These are phyloP conservation scores for Reticulitermes lucifugus DNA, from an alignment of 2,888 invertebrate species.

Conservation along the genomic window DNA sequence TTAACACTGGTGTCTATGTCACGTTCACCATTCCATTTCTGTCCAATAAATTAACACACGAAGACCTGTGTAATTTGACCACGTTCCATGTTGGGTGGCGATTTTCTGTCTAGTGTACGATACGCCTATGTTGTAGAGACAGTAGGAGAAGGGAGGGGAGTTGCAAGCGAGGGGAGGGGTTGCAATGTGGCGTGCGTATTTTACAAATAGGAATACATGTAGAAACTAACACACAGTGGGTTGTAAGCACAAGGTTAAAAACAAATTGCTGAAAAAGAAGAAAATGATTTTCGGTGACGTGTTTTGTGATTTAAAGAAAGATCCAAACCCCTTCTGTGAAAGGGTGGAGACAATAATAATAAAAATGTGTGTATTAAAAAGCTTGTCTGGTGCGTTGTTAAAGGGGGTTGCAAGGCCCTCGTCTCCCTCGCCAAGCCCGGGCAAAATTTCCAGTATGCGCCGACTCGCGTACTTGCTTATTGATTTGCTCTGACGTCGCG, in stretches of 20 bases:
- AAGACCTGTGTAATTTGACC: not conserved
- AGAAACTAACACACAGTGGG: not conserved
- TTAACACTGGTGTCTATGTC: too few species aligned
- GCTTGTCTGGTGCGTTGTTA: slow-evolving; percentile 18
- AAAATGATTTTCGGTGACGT: not conserved
- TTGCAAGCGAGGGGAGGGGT: not conserved
- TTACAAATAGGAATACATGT: not conserved
- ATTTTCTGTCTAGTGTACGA: slow-evolving; percentile 3
- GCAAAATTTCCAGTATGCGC: slow-evolving; percentile 42
- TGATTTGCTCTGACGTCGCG: slow-evolving; percentile 33
- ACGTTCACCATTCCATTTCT: not conserved
- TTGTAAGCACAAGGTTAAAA: not conserved
- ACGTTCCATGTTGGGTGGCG: slow-evolving; percentile 3
- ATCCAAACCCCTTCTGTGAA: not conserved
- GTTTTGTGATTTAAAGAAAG: not conserved
- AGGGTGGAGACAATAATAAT: slow-evolving; percentile 20
- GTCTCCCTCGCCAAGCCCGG: slow-evolving; percentile 29
- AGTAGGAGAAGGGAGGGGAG: not conserved
- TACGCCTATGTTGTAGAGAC: slow-evolving; percentile 11
- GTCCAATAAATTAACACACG: not conserved
- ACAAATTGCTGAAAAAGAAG: not conserved
- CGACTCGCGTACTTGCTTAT: slow-evolving; percentile 43
- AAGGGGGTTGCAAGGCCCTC: not conserved
- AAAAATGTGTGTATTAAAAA: slow-evolving; percentile 31
- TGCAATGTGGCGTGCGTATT: slow-evolving; percentile 25